Percentiles rank a stretch among this genome's conserved stretches.
phyloP scores from a whole-genome alignment of 2,113 vertebrate genomes.

The Spea multiplicata region DNA sequence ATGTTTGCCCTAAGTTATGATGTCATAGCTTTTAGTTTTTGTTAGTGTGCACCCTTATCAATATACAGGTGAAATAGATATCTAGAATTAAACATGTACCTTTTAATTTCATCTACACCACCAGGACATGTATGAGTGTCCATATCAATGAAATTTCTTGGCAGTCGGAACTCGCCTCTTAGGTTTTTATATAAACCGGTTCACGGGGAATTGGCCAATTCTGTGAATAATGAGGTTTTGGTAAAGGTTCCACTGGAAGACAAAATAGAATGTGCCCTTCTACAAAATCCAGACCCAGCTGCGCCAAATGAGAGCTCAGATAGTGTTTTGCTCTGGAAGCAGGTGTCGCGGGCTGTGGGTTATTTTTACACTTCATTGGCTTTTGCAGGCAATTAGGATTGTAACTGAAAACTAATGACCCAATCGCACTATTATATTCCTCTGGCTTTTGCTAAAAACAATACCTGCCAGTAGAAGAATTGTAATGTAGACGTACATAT shows the following conservation, averaged over 20 bases:
- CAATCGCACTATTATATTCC: conserved; percentile 54
- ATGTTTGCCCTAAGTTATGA: too few relatives aligned
- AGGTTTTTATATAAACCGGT: conserved; percentile 48
- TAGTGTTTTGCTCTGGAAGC: conserved; percentile 61
- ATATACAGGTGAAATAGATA: too few relatives aligned
- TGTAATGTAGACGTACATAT: conserved; percentile 64
- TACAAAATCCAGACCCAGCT: conserved; percentile 64
- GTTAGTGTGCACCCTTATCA: too few relatives aligned
- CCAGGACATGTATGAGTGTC: too few relatives aligned
- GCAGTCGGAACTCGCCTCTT: conserved; percentile 52
- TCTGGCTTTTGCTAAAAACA: conserved; percentile 57
- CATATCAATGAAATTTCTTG: conserved; percentile 20
- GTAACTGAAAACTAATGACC: conserved; percentile 70
- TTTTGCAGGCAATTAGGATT: conserved; percentile 54
- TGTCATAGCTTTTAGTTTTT: too few relatives aligned
- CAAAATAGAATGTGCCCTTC: conserved; percentile 52
- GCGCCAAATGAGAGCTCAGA: conserved; percentile 60
- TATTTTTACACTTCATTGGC: conserved; percentile 71
- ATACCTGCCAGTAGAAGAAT: conserved; percentile 61
- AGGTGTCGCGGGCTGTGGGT: conserved; percentile 65
- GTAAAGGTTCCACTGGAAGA: conserved; percentile 42
- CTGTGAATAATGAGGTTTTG: conserved; percentile 53
- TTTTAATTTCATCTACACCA: too few relatives aligned
- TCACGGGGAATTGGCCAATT: conserved; percentile 46
- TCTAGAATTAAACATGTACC: too few relatives aligned